Evolutionary conservation across 2,888 invertebrate genomes (phyloP).

Genomic region (Drosophila picticornis): DNA sequence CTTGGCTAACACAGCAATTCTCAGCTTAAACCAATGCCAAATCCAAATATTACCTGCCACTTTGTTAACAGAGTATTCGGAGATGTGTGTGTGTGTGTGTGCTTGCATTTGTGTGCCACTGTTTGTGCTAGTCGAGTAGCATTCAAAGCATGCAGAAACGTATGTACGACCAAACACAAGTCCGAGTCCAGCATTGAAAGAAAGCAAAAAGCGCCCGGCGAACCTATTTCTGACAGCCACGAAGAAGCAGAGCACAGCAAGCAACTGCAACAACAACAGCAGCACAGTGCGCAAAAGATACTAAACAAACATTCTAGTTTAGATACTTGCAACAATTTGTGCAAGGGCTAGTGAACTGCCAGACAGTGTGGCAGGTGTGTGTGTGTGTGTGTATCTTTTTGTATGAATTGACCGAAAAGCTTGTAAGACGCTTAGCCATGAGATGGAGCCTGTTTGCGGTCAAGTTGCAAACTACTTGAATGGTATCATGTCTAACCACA

Average conservation of each 20-base stretch:
- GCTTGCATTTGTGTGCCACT: conserved; percentile 20
- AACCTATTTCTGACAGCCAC: conserved; percentile 19
- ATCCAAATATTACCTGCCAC: background rate
- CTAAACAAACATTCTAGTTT: conserved; percentile 68
- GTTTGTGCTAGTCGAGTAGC: conserved; percentile 36
- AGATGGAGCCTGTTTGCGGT: conserved; percentile 40
- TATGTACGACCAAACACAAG: conserved; percentile 57
- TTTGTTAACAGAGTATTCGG: background rate
- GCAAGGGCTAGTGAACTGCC: conserved; percentile 53
- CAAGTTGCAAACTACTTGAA: conserved; percentile 57
- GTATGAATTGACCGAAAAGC: conserved; percentile 38
- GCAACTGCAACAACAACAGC: conserved; percentile 4
- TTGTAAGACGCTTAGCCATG: conserved; percentile 52
- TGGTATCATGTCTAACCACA: conserved; percentile 40
- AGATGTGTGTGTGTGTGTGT: conserved; percentile 12
- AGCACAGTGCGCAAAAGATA: conserved; percentile 52
- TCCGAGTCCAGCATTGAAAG: conserved; percentile 48
- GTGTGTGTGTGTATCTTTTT: conserved; percentile 8
- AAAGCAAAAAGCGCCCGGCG: conserved; percentile 29
- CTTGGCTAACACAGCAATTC: background rate
- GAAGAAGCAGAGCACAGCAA: background rate
- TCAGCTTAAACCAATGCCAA: background rate
- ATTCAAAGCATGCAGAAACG: conserved; percentile 59
- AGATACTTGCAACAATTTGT: conserved; percentile 62
- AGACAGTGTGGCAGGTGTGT: conserved; percentile 43